Evolutionary conservation across 2,888 invertebrate species (phyloP), one percentile per base, ranked within the genome.

Genomic region (Tinea pellionella): DNA sequence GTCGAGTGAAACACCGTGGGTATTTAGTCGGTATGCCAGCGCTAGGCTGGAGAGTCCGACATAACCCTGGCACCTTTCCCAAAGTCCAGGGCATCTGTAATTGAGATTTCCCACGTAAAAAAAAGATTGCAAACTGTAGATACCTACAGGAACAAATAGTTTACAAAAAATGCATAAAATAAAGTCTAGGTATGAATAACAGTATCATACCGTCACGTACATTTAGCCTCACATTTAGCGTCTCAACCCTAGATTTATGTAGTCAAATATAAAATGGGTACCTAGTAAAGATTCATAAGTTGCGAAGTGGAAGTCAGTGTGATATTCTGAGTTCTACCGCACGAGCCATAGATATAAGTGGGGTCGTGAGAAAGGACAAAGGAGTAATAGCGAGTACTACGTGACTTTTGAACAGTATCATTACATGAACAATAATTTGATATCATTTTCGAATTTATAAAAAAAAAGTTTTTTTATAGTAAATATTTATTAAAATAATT

Each of bases 301-400:
- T 24, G 53, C 53, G 53, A 53, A 53, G 53, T 53, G 24, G 53
- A 12, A 24, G 53, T 9, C 53, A 53, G 18, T 24, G 24, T 16
- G 47, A 18, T 47, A 47, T 16, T 47, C 18, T 13, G 47, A 16
- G 15, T 18, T 24, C 24, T 12, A 53, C 53, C 53, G 53, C 24
- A 53, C 53, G 47, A 47, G 47, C 8, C 47, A 15, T 16, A 53
- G 53, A 18, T 53, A 53, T 53, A 53, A 53, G 53, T 53, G 53
- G 53, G 53, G 53, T 53, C 53, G 53, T 53, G 53, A 53, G 53
- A 53, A 53, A 53, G 53, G 53, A 53, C 53, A 53, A 53, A 53
- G 53, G 53, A 53, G 53, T 53, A 53, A 53, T 53, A 24, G 53
- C 53, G 18, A 24, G 18, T 19, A 53, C 16, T 18, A 53, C 53